Base-by-base conservation (phyloP, 2,888 invertebrate species). In the Eupelmus urozonus region DNA sequence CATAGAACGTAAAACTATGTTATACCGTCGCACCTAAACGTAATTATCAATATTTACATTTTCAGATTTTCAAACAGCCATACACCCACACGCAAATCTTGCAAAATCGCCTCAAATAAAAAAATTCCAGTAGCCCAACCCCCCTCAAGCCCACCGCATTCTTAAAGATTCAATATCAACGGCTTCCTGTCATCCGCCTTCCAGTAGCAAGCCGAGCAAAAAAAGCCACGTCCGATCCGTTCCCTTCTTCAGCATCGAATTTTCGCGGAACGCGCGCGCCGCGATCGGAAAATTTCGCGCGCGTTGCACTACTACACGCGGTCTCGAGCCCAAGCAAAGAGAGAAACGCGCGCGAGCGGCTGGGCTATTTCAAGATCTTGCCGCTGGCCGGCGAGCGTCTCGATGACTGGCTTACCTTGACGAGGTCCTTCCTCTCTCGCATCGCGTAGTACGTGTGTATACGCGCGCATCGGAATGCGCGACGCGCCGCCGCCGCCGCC, bases 371-470 rank as follows among this genome's bases (percentile, higher is more conserved):
- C 80, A 76, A 83, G 81, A 78, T 77, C 80, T 81, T 76, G 76
- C 82, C 75, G n/a, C n/a, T n/a, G 51, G 74, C 79, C 71, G 73
- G 82, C 82, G 82, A 81, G 72, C 69, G 76, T 82, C 83, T 78
- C 82, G 82, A 83, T 82, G 85, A 88, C 87, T 82, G 83, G 88
- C 87, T 88, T 87, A 85, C 88, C 88, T 88, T 88, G 88, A 85
- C 86, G 88, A 84, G 88, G 88, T 88, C 88, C 84, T 88, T 88
- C 88, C 88, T 87, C 88, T 87, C 86, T 84, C 78, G n/a, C n/a
- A n/a, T n/a, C n/a, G n/a, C n/a, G n/a, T n/a, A n/a, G n/a, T n/a
- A n/a, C n/a, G 83, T 80, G 25, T 53, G 34, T 34, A 34, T 40
- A 40, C 25, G 42, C 29, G 67, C 16, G 62, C 73, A 53, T 83